Evolutionary conservation across 2,797 vertebrate species (phyloP).

Genomic region (Ctenosaura bakeri): DNA sequence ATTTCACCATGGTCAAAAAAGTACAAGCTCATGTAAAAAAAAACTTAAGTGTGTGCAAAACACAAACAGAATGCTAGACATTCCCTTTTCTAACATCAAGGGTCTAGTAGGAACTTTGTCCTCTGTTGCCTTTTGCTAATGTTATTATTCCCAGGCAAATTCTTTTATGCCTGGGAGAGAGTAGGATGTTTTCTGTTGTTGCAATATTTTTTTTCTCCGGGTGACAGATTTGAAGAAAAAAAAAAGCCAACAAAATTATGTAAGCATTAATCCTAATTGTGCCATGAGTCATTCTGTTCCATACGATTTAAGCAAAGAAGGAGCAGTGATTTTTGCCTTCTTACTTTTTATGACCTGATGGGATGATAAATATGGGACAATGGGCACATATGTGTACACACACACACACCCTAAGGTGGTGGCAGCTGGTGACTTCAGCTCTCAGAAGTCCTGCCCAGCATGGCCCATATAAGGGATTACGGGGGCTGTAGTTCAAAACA

Average conservation of each 20-base stretch:
- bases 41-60: too few species aligned
- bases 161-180: not conserved
- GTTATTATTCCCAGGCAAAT: not conserved
- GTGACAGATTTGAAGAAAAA: not conserved
- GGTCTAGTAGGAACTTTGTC: not conserved
- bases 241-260: not conserved
- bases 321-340: not conserved
- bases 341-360: not conserved
- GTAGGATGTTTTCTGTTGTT: not conserved
- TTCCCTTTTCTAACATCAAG: not conserved
- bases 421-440: too few species aligned
- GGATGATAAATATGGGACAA: not conserved
- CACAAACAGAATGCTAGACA: too few species aligned
- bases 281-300: slow-evolving; percentile 11
- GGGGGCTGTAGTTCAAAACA: too few species aligned
- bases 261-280: slow-evolving; percentile 15
- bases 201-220: not conserved
- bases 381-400: too few species aligned
- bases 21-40: too few species aligned
- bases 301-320: not conserved
- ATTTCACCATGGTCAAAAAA: too few species aligned
- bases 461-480: too few species aligned
- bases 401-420: too few species aligned
- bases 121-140: too few species aligned
- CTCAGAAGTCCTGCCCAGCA: too few species aligned